Evolutionary conservation across 2,797 vertebrate species (phyloP).

Genomic region (Alouatta caraya): DNA sequence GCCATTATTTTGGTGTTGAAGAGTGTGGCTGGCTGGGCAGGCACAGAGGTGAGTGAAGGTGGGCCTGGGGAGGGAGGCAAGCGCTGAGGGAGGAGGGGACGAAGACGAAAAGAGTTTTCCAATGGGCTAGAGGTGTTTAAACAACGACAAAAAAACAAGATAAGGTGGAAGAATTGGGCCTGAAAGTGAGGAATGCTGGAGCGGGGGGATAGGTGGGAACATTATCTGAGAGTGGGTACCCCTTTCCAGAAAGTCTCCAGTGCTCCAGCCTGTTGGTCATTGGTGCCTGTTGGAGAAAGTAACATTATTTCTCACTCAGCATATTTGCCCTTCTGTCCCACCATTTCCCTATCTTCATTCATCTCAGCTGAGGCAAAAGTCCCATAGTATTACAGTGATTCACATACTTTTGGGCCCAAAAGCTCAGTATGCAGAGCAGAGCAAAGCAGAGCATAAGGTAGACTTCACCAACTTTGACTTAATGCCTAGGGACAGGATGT

Average conservation of each 20-base stretch:
- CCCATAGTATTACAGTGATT: neutral
- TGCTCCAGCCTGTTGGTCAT: neutral
- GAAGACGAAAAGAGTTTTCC: neutral
- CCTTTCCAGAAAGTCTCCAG: neutral
- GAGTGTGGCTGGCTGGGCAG: neutral
- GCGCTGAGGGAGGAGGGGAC: neutral
- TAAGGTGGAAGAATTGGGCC: neutral
- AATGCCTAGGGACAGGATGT: neutral
- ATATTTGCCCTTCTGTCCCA: neutral
- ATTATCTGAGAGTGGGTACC: neutral
- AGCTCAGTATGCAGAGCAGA: neutral
- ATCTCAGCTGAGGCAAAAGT: neutral
- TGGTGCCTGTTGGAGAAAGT: neutral
- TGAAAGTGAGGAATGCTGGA: neutral
- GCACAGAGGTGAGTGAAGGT: neutral
- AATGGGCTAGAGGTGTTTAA: constrained; percentile 17
- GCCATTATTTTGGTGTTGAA: constrained; percentile 36
- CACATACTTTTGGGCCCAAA: neutral
- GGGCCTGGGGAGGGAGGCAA: neutral
- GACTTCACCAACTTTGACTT: neutral
- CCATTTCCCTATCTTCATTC: neutral
- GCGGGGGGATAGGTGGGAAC: neutral
- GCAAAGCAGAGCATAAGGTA: neutral
- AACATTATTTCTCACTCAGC: neutral
- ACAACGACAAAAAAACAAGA: neutral